Base-by-base conservation (phyloP, 1,140 invertebrate genomes). In the Yoshiicerus persimilis region DNA sequence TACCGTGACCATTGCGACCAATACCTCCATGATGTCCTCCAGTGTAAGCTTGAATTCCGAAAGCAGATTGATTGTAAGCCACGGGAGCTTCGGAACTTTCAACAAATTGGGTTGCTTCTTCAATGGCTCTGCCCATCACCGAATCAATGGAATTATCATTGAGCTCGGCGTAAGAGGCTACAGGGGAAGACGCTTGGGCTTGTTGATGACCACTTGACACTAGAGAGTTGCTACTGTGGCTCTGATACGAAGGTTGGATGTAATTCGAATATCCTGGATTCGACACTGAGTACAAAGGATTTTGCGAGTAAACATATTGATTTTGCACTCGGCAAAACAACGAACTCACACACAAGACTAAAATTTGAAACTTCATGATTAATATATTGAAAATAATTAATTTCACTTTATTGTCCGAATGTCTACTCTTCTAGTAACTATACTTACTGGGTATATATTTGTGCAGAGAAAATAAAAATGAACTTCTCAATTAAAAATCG, bases 31-130 rank as follows among this genome's bases (percentile, higher is more conserved):
- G 39, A 25, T 80, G 87, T 0, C 64, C 86, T 25, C 39, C 83
- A n/a, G 64, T 23, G 41, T 88, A 84, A 0, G 84, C 23, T 39
- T 87, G 75, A 83, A 86, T 87, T 25, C 70, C 32, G 27, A 86
- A 66, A 32, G 27, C 66, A 39, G 36, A 11, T 10, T 11, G 11
- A 38, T 87, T 87, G 27, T 77, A 75, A 32, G 66, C 20, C 8
- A 41, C 27, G 8, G 20, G n/a, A 13, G 25, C 32, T 64, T 88
- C 66, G 16, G 41, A 34, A 5, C 16, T 34, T 27, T 88, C 88
- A 20, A 88, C 85, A 32, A 56, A 83, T 23, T 83, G 85, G 20
- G 66, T 80, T n/a, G 88, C 88, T 86, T 88, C 88, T 34, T 39
- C 85, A 38, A 88, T 23, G 4, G 38, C 88, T 0, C 38, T 10